Percentiles rank a stretch among this genome's conserved stretches.
Conservation (phyloP, 2,888 invertebrate species). For the Molorchus minor region DNA sequence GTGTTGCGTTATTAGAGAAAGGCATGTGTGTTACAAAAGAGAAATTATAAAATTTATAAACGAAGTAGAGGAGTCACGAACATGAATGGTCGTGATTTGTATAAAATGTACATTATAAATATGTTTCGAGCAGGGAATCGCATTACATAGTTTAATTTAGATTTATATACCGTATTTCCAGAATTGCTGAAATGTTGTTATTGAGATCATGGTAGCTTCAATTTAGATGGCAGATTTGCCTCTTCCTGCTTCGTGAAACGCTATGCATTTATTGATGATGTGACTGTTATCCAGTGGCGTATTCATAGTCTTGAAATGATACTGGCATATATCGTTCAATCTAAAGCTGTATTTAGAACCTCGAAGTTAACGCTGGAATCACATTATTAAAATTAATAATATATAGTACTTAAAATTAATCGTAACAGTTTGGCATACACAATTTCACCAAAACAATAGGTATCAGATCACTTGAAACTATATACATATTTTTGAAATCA, state of each 20-base stretch:
- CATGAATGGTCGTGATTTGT: constrained; percentile 24
- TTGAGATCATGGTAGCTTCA: constrained; percentile 36
- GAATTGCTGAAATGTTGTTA: constrained; percentile 34
- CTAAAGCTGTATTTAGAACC: no score
- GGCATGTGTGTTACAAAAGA: constrained; percentile 11
- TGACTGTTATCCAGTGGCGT: constrained; percentile 18
- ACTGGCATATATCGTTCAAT: no score
- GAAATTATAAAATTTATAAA: constrained; percentile 34
- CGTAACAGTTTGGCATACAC: no score
- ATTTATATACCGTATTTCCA: constrained; percentile 34
- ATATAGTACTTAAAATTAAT: no score
- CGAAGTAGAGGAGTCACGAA: constrained; percentile 32
- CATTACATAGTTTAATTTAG: constrained; percentile 35
- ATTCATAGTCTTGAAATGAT: not conserved
- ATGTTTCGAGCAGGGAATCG: constrained; percentile 30
- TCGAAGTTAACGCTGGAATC: no score
- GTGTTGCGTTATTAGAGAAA: constrained; percentile 13
- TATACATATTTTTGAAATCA: no score
- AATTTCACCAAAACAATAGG: no score
- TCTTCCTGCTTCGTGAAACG: constrained; percentile 42
- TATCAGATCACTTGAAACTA: no score
- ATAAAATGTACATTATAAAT: constrained; percentile 25
- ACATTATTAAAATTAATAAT: no score
- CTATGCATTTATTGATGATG: constrained; percentile 21
- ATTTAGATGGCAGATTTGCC: constrained; percentile 35